Percentiles rank a stretch among this genome's conserved stretches.
phyloP scores from a whole-genome alignment of 2,888 invertebrate species.

The Cylindroiulus punctatus region DNA sequence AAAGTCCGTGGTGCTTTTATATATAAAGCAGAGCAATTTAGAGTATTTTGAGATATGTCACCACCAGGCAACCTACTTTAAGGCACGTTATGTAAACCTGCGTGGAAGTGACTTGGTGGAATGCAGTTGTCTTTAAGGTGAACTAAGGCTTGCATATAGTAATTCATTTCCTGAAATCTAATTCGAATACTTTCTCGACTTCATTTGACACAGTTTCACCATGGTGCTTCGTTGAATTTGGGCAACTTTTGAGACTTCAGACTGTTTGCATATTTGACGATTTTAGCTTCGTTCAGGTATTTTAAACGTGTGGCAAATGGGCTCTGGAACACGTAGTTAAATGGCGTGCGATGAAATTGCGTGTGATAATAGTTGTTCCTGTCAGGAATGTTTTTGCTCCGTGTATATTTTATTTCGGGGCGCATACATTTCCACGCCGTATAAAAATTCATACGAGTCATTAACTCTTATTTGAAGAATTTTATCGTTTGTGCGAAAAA shows the following conservation, averaged over 20 bases:
- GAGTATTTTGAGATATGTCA: no score
- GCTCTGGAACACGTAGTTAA: conserved; percentile 15
- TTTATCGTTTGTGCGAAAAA: conserved; percentile 11
- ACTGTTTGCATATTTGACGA: not conserved
- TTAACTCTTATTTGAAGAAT: conserved; percentile 32
- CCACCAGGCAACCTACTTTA: no score
- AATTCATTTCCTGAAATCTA: no score
- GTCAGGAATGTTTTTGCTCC: conserved; percentile 24
- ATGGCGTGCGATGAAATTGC: not conserved
- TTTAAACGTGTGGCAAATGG: conserved; percentile 19
- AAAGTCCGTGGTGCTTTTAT: no score
- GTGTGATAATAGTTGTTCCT: conserved; percentile 10
- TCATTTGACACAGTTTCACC: no score
- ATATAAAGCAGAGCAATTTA: no score
- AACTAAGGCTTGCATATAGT: no score
- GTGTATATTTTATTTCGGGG: conserved; percentile 3
- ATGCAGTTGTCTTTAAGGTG: no score
- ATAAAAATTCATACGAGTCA: conserved; percentile 10
- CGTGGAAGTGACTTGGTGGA: no score
- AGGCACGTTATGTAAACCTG: no score
- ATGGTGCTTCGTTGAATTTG: not conserved
- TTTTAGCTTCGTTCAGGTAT: not conserved
- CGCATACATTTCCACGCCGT: conserved; percentile 9
- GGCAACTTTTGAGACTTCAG: not conserved
- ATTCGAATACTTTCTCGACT: not conserved